A percentile compares a stretch with the other conserved stretches of the same genome.
phyloP scores from a whole-genome alignment of 2,888 invertebrate genomes.

The Hemicrepidius hirtus region DNA sequence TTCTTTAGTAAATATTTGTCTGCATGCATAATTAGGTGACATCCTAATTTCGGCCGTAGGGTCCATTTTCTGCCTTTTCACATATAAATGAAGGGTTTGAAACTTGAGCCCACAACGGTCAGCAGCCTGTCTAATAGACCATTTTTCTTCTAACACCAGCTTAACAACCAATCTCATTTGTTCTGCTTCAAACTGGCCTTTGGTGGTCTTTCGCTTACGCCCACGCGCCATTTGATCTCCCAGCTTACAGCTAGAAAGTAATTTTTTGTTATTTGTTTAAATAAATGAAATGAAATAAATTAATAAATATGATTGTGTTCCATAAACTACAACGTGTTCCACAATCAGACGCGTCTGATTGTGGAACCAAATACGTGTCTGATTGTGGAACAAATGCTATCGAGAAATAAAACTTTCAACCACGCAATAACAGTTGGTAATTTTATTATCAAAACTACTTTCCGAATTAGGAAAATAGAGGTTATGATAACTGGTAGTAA shows the following conservation, averaged over 20 bases:
- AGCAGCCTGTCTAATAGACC: neutral
- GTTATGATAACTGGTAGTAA: neutral
- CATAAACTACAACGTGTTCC: neutral
- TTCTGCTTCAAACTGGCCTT: neutral
- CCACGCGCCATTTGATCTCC: neutral
- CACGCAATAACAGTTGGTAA: neutral
- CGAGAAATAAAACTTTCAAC: neutral
- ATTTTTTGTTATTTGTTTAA: too few species aligned
- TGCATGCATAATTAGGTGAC: neutral
- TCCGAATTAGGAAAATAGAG: neutral
- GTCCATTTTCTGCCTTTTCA: neutral
- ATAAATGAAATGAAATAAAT: too few species aligned
- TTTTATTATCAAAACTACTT: neutral
- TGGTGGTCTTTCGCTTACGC: neutral
- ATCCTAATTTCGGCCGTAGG: neutral
- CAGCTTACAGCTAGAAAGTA: neutral
- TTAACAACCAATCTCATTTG: neutral
- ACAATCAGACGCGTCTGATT: too few species aligned
- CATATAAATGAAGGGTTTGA: neutral
- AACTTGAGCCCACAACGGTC: neutral
- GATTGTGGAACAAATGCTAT: neutral
- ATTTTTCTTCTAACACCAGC: neutral
- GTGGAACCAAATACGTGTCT: neutral
- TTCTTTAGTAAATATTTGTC: neutral
- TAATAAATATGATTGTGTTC: neutral